phyloP scores from a whole-genome alignment of 37 sponge, comb jelly and placozoan species.

The Mnemiopsis leidyi region DNA sequence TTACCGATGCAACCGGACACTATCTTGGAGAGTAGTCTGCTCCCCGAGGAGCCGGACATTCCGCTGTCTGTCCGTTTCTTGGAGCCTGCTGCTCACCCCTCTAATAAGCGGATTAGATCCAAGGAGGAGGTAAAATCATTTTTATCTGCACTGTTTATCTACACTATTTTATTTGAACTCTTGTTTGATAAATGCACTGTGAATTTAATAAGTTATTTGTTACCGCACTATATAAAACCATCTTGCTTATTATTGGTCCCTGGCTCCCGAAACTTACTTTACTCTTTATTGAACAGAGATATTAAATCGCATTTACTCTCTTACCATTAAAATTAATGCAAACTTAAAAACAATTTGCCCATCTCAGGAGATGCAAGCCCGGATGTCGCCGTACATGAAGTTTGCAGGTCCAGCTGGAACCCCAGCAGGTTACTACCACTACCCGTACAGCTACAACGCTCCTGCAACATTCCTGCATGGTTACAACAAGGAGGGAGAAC shows the following conservation, averaged over 20 bases:
- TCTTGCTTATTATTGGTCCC: too few relatives aligned
- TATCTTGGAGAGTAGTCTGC: not conserved
- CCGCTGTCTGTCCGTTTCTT: conserved; percentile 25
- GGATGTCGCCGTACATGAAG: conserved; percentile 26
- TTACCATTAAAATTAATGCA: too few relatives aligned
- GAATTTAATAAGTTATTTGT: too few relatives aligned
- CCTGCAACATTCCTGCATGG: not conserved
- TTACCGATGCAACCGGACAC: conserved; percentile 31
- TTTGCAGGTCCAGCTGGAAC: not conserved
- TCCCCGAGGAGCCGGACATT: conserved; percentile 33
- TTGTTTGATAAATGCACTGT: too few relatives aligned
- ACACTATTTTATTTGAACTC: not conserved
- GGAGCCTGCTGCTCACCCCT: not conserved
- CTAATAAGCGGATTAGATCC: not conserved
- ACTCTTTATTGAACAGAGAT: too few relatives aligned
- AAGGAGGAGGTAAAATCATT: conserved; percentile 15
- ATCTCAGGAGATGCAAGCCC: conserved; percentile 58
- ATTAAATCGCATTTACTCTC: too few relatives aligned
- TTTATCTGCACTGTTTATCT: not conserved
- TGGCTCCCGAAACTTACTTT: too few relatives aligned
- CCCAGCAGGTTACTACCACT: conserved; percentile 19
- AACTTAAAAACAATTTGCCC: not conserved
- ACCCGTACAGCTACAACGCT: conserved; percentile 1
- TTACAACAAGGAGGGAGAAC: conserved; percentile 47
- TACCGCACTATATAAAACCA: too few relatives aligned